Conservation (phyloP, 2,888 invertebrate genomes). For the Pantelozetes paolii region DNA sequence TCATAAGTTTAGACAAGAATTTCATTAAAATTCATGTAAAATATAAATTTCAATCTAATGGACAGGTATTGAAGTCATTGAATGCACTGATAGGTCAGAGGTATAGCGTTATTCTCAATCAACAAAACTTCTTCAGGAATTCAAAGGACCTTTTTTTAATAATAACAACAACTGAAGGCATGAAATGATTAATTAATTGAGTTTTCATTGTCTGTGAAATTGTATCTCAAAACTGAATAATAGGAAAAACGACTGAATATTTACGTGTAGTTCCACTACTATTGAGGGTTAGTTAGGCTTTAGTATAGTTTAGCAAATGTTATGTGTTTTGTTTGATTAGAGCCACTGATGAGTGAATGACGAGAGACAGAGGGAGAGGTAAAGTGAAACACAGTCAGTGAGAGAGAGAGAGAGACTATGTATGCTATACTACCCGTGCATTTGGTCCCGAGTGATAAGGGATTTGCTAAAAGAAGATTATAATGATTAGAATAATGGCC, state of each 20-base stretch:
- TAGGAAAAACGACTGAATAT: slow-evolving; percentile 9
- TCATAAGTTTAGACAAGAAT: not conserved
- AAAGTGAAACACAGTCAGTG: not conserved
- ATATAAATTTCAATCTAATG: not conserved
- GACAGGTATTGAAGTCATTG: not conserved
- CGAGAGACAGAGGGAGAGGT: not conserved
- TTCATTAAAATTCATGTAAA: not conserved
- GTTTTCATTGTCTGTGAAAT: slow-evolving; percentile 33
- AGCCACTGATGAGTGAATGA: not conserved
- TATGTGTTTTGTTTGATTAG: slow-evolving; percentile 12
- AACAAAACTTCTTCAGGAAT: not conserved
- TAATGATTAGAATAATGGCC: slow-evolving; percentile 31
- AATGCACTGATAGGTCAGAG: not conserved
- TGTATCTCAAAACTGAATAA: slow-evolving; percentile 1
- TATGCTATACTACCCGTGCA: not conserved
- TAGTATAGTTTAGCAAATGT: not conserved
- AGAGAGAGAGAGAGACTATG: slow-evolving; percentile 1
- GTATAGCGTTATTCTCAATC: not conserved
- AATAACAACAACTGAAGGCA: not conserved
- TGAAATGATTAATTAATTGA: slow-evolving; percentile 22
- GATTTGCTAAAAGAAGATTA: slow-evolving; percentile 37
- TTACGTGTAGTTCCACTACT: not conserved
- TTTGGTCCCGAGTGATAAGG: slow-evolving; percentile 32
- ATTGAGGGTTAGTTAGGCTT: not conserved
- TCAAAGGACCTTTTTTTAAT: not conserved